A percentile compares a stretch with the other conserved stretches of the same genome.
Evolutionary conservation across 1,140 invertebrate species (phyloP).

Genomic region (Samia ricini): DNA sequence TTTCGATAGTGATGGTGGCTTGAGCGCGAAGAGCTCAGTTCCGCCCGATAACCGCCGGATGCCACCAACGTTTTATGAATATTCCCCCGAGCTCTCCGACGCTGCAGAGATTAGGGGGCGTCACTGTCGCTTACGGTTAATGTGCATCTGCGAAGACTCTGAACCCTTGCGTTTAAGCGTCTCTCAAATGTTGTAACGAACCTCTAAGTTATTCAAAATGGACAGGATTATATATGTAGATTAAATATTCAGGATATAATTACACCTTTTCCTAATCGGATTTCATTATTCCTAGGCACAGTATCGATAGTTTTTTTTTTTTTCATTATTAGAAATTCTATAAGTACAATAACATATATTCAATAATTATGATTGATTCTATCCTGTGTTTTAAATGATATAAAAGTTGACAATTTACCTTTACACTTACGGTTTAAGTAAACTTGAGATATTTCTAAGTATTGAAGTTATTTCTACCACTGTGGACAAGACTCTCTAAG

Average conservation of each 20-base stretch:
- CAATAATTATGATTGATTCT: neutral
- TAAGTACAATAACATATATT: neutral
- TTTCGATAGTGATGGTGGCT: conserved; percentile 15
- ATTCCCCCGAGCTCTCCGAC: conserved; percentile 30
- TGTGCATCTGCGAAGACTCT: conserved; percentile 14
- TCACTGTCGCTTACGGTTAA: conserved; percentile 12
- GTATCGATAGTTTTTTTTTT: neutral
- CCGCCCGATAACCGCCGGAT: conserved; percentile 36
- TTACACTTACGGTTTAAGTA: neutral
- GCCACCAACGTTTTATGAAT: conserved; percentile 31
- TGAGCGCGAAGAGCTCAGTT: conserved; percentile 20
- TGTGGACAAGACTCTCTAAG: neutral
- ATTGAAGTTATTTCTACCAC: neutral
- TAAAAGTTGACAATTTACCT: too few species aligned
- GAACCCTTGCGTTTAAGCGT: neutral
- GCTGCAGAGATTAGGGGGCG: conserved; percentile 28
- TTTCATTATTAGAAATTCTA: neutral
- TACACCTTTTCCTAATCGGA: neutral
- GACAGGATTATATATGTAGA: too few species aligned
- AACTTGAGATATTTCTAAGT: neutral
- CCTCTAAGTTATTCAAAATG: neutral
- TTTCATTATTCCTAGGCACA: neutral
- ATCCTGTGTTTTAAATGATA: neutral
- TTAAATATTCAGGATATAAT: neutral
- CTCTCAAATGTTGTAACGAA: neutral